Evolutionary conservation across 2,797 vertebrate genomes (phyloP).

Genomic region (Carcharodon carcharias): DNA sequence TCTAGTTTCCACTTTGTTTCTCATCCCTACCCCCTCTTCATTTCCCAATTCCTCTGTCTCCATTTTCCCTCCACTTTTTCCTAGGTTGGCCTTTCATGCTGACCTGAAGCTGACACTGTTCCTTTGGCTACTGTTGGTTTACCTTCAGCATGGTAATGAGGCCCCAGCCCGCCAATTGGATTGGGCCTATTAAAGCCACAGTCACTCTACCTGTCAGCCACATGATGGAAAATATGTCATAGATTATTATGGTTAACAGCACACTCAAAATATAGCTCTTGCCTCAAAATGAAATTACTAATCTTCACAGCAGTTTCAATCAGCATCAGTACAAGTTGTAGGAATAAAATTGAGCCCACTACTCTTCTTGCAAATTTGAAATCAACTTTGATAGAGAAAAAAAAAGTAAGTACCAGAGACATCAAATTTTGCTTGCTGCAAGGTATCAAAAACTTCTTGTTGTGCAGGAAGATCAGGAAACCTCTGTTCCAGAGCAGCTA

Average conservation of each 20-base stretch:
- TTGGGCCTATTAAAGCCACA: background rate
- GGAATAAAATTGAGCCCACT: no score
- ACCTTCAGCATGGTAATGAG: background rate
- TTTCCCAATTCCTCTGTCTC: background rate
- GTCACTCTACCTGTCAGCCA: background rate
- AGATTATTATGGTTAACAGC: background rate
- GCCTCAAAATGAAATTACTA: background rate
- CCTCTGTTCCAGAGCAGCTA: conserved; percentile 63
- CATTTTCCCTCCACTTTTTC: background rate
- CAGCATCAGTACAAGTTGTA: background rate
- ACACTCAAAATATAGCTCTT: background rate
- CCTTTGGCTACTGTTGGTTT: background rate
- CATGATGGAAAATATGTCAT: background rate
- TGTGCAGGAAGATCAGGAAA: conserved; percentile 59
- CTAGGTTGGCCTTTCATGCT: background rate
- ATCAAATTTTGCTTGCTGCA: conserved; percentile 53
- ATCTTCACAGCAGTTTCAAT: background rate
- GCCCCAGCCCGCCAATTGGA: background rate
- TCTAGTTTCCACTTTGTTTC: background rate
- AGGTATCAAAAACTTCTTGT: conserved; percentile 54
- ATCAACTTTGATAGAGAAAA: background rate
- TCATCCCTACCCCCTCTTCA: background rate
- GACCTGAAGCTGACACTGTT: background rate
- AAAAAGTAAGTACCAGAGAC: conserved; percentile 11
- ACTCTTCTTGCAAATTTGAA: background rate